A percentile compares a stretch with the other conserved stretches of the same genome.
Evolutionary conservation across 2,797 vertebrate species (phyloP).

Genomic region (Cheirogaleus major): DNA sequence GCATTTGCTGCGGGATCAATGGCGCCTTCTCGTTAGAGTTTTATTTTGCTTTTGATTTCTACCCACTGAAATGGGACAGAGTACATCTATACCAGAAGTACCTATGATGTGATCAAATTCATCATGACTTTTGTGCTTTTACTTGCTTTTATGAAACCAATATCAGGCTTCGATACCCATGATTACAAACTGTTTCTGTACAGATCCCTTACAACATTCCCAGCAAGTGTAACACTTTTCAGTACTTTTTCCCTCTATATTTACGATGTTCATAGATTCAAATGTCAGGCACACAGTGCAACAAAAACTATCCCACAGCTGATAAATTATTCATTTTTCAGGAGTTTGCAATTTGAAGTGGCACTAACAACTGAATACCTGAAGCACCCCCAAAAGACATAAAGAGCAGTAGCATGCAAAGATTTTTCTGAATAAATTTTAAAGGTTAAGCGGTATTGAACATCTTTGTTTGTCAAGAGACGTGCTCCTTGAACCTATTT

Average conservation of each 20-base stretch:
- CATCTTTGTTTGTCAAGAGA: conserved; percentile 64
- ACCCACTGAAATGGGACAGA: not conserved
- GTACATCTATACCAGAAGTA: not conserved
- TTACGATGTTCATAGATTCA: conserved; percentile 54
- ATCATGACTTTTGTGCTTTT: not conserved
- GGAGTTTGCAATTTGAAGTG: conserved; percentile 44
- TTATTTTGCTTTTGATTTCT: not conserved
- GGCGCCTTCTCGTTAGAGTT: not conserved
- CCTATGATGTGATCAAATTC: not conserved
- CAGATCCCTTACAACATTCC: not conserved
- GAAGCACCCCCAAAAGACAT: conserved; percentile 60
- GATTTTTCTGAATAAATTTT: conserved; percentile 26
- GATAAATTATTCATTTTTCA: conserved; percentile 75
- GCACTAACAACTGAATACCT: conserved; percentile 32
- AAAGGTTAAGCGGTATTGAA: conserved; percentile 57
- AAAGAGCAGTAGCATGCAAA: conserved; percentile 7
- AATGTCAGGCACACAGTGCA: conserved; percentile 5
- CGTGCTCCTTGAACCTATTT: conserved; percentile 48
- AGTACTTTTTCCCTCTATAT: not conserved
- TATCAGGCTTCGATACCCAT: conserved; percentile 32
- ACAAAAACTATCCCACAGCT: conserved; percentile 55
- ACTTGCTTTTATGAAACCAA: conserved; percentile 6
- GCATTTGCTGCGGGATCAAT: not conserved
- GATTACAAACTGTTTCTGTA: conserved; percentile 44
- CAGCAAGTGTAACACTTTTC: not conserved